Conservation (phyloP, 1,140 invertebrate species). For the Mycetomoellerius zeteki region DNA sequence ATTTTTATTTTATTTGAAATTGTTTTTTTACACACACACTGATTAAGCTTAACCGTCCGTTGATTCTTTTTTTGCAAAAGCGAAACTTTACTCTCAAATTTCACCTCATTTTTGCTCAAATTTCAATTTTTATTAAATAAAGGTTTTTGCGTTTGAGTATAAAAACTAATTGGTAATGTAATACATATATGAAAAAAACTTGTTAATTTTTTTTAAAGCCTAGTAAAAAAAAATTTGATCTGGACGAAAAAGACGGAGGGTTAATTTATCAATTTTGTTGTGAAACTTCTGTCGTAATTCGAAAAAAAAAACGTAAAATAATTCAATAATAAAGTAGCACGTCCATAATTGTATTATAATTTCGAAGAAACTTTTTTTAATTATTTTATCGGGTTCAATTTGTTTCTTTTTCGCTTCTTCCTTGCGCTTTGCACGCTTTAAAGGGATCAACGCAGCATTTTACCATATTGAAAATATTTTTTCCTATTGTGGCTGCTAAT, state of each 20-base stretch:
- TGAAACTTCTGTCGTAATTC: background rate
- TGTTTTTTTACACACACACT: too few relatives aligned
- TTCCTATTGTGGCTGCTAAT: conserved; percentile 75
- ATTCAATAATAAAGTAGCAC: background rate
- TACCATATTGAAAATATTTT: conserved; percentile 63
- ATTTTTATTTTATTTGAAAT: background rate
- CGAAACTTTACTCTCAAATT: too few relatives aligned
- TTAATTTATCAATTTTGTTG: background rate
- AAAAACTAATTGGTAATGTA: too few relatives aligned
- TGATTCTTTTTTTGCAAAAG: too few relatives aligned
- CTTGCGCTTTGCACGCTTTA: background rate
- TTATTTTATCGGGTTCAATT: background rate
- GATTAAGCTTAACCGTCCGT: background rate
- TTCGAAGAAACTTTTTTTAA: background rate
- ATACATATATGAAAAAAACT: too few relatives aligned
- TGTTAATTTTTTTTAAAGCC: too few relatives aligned
- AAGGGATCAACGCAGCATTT: conserved; percentile 51
- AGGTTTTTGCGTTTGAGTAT: too few relatives aligned
- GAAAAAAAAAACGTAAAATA: background rate
- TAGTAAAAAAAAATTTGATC: too few relatives aligned
- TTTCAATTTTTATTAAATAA: too few relatives aligned
- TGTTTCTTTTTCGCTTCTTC: background rate
- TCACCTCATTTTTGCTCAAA: too few relatives aligned
- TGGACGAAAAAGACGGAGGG: too few relatives aligned
- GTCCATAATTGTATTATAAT: background rate